phyloP scores from a whole-genome alignment of 2,113 vertebrate species.

The Psettodes erumei region DNA sequence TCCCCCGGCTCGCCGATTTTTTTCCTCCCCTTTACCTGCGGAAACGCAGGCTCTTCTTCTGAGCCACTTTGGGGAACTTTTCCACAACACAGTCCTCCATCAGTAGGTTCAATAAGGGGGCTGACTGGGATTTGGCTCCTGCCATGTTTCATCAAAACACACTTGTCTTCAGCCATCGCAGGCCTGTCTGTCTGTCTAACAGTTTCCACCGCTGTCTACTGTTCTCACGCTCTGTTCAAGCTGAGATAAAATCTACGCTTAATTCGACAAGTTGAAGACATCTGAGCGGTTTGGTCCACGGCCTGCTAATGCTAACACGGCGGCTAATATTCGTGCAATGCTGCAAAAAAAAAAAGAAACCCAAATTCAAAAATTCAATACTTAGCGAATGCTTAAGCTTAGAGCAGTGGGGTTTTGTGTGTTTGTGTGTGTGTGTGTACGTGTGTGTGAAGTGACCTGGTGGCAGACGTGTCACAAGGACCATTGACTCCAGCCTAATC shows the following conservation, averaged over 20 bases:
- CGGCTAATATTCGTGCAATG: neutral
- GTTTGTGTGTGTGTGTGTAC: conserved; percentile 18
- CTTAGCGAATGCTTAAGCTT: too few species aligned
- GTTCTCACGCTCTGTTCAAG: too few species aligned
- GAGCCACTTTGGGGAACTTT: conserved; percentile 79
- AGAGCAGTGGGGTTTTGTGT: neutral
- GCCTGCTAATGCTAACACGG: neutral
- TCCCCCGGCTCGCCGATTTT: conserved; percentile 46
- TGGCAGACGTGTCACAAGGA: conserved; percentile 67
- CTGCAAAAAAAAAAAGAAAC: too few species aligned
- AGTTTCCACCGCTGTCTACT: conserved; percentile 24
- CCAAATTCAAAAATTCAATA: too few species aligned
- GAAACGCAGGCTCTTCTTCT: conserved; percentile 67
- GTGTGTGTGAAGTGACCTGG: conserved; percentile 23
- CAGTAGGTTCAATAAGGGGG: conserved; percentile 71
- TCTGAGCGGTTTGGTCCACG: neutral
- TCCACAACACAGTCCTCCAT: conserved; percentile 65
- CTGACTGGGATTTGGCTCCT: conserved; percentile 75
- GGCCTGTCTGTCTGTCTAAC: conserved; percentile 65
- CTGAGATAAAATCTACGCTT: conserved; percentile 6
- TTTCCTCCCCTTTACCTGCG: conserved; percentile 50
- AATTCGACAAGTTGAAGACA: conserved; percentile 26
- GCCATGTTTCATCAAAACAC: conserved; percentile 80
- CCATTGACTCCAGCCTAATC: conserved; percentile 76
- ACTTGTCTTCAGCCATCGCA: conserved; percentile 65